Base-by-base conservation (phyloP, 2,888 invertebrate genomes). In the Clusia tigrina region DNA sequence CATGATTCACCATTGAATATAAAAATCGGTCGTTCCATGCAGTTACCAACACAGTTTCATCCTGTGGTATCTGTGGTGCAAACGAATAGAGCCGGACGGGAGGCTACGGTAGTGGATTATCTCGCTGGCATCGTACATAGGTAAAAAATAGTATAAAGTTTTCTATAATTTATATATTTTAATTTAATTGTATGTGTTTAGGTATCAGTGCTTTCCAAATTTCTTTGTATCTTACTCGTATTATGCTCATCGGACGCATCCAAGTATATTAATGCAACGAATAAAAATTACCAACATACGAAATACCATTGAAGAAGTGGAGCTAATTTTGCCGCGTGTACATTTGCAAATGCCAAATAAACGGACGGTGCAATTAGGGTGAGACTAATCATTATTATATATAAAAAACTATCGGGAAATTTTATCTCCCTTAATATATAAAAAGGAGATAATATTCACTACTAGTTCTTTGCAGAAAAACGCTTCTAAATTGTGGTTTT, bases 221-320 rank as follows among this genome's bases (percentile, higher is more conserved):
- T 85, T 89, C 71, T 87, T 88, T 71, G 85, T 89, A 2, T 86
- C 88, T 1, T 89, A 89, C 74, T 87, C 89, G 68, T 90, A 90
- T 81, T 94, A 92, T 79, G 92, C 94, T 6, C 94, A 94, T 80
- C 87, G 94, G 72, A 89, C 89, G 6, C 87, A 91, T 62, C 93
- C 94, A 2, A 89, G 90, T 32, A 84, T 95, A 59, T 87, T 95
- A 72, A 89, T 94, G 37, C 95, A 95, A 82, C 91, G 93, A 78
- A 88, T 95, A 60, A 88, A 88, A 77, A 85, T 95, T 1, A 88
- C 88, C 26, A 94, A 95, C 80, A 92, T 92, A 1, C 87, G 89
- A 15, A 87, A 86, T 72, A 81, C 85, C 52, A 83, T 86, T 10
- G 87, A 89, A 64, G 87, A 86, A 37, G 81, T 93, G 38, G 85